Evolutionary conservation across 92 coral and sea anemone species (phyloP), one percentile per base, ranked within the genome.

Genomic region (Zoanthus solanderi): DNA sequence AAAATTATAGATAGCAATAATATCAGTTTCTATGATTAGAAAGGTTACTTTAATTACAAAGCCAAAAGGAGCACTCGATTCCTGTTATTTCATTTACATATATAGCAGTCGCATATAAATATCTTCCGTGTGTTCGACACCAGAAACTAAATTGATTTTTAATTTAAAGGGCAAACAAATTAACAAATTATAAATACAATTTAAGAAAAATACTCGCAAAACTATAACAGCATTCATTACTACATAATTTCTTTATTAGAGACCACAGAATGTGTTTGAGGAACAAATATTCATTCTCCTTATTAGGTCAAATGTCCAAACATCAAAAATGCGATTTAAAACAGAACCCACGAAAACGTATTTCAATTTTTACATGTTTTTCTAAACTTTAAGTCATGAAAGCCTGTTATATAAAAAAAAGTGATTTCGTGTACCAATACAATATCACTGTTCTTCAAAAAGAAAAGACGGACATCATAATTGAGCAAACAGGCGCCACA

Each of bases 251-350:
- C 29, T 63, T 63, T 63, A 16, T 63, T 63, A n/a, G 7, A 63
- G n/a, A 1, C 29, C 5, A 23, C 69, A 63, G 10, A 18, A 63
- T 58, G 17, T 10, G 17, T n/a, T 61, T 2, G 5, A 16, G 13
- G 13, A n/a, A 46, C 3, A 32, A 8, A 75, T 17, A 50, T 30
- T 54, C 7, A 8, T 53, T 53, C 53, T 46, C 80, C 80, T 18
- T 76, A 76, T 76, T 23, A 9, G 44, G 80, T n/a, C 28, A 7
- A 47, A 30, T 16, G 29, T 77, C 44, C 53, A 77, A 77, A 77
- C 46, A 57, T 48, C 10, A 61, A 54, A 77, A 77, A 77, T 77
- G 37, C 23, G 23, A 77, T 77, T 77, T 28, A 77, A 76, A 77
- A 54, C 47, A 29, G 82, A 46, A 11, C 78, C 44, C 53, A 1